These are phyloP conservation scores for Chascanopsetta lugubris DNA, from an alignment of 2,113 vertebrate genomes.

Conservation along the genomic window DNA sequence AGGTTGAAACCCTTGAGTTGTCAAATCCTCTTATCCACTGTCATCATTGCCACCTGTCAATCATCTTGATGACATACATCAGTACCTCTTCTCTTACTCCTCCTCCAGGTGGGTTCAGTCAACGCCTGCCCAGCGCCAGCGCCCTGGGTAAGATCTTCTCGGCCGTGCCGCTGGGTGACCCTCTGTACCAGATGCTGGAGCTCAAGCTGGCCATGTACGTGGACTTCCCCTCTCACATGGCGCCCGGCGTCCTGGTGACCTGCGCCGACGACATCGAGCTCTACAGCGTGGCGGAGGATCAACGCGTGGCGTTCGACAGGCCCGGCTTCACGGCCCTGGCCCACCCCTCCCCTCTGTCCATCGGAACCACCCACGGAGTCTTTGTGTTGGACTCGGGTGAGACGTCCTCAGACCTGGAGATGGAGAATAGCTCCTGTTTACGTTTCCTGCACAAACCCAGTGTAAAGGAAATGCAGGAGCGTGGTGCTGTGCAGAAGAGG, in stretches of 20 bases:
- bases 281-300: conserved; percentile 77
- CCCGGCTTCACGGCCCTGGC: conserved; percentile 92
- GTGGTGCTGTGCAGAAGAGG: conserved; percentile 79
- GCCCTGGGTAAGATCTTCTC: conserved; percentile 94
- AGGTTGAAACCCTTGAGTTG: too few relatives aligned
- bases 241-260: conserved; percentile 87
- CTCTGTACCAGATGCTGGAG: conserved; percentile 93
- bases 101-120: conserved; percentile 89
- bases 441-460: conserved; percentile 93
- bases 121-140: conserved; percentile 91
- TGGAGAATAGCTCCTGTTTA: conserved; percentile 81
- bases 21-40: too few relatives aligned
- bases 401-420: conserved; percentile 46
- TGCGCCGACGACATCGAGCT: conserved; percentile 95
- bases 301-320: conserved; percentile 80
- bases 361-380: conserved; percentile 91
- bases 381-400: conserved; percentile 84
- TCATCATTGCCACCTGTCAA: too few relatives aligned
- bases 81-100: background rate
- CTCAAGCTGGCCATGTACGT: conserved; percentile 94
- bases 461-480: conserved; percentile 79
- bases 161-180: conserved; percentile 86
- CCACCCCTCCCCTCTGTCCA: conserved; percentile 86
- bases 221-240: conserved; percentile 90
- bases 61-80: too few relatives aligned